Conservation (phyloP, 2,113 vertebrate genomes). For the Perca fluviatilis region DNA sequence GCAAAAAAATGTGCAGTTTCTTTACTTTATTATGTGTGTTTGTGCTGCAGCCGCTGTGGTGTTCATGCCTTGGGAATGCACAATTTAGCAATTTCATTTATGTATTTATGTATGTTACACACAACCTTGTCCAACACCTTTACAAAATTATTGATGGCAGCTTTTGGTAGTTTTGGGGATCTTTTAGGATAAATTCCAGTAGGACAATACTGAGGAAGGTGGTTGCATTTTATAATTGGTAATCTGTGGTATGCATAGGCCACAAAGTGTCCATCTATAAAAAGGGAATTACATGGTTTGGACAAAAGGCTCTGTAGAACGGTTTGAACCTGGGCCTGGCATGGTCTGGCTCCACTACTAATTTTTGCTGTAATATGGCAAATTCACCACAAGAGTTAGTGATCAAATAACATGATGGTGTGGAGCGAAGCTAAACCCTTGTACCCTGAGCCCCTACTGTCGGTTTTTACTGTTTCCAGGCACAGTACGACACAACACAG, state of each 20-base stretch:
- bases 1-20: too few relatives aligned
- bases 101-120: not conserved
- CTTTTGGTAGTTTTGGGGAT: not conserved
- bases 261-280: not conserved
- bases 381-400: slow-evolving; percentile 1
- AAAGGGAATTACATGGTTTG: not conserved
- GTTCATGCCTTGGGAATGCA: not conserved
- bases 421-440: slow-evolving; percentile 21
- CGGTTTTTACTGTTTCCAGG: slow-evolving; percentile 24
- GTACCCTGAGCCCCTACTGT: not conserved
- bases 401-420: slow-evolving; percentile 18
- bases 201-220: not conserved
- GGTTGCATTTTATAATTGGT: not conserved
- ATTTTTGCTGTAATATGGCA: slow-evolving; percentile 4
- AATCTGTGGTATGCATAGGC: not conserved
- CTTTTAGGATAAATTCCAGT: not conserved
- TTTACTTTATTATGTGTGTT: not conserved
- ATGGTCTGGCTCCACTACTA: not conserved
- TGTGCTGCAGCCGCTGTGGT: not conserved
- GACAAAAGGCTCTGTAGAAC: not conserved
- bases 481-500: slow-evolving; percentile 13
- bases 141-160: not conserved
- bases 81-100: not conserved
- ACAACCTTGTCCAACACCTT: not conserved
- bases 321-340: not conserved